Evolutionary conservation across 2,113 vertebrate species (phyloP).

Genomic region (Oreotrochilus melanogaster): DNA sequence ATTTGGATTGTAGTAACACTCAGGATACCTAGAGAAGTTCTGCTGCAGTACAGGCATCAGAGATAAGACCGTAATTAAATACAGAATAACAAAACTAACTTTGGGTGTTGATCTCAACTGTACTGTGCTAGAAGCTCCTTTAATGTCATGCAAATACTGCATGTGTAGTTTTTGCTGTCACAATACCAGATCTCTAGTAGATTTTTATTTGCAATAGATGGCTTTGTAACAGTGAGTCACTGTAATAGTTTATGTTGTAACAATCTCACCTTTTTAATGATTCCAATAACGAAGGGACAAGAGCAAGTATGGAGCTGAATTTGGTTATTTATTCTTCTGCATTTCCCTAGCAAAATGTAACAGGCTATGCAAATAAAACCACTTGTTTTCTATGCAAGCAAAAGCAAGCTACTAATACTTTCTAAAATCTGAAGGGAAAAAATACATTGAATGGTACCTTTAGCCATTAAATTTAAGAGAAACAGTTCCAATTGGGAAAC

Average conservation of each 20-base stretch:
- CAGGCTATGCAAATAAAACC: not conserved
- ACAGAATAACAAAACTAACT: not conserved
- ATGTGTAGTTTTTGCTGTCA: not conserved
- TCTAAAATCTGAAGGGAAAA: not conserved
- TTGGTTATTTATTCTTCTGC: not conserved
- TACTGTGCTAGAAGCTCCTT: not conserved
- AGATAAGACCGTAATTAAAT: not conserved
- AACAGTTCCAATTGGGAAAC: not conserved
- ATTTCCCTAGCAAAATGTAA: not conserved
- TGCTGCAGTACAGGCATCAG: not conserved
- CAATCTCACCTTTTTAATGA: not conserved
- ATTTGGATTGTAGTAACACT: not conserved
- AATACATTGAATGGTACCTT: not conserved
- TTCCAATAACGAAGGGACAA: not conserved
- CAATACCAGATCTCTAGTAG: not conserved
- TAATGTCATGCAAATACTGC: not conserved
- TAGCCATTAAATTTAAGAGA: not conserved
- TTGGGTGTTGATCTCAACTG: not conserved
- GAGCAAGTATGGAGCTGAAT: not conserved
- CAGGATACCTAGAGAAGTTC: not conserved
- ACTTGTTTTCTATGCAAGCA: not conserved
- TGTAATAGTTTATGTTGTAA: not conserved
- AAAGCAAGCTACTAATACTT: not conserved
- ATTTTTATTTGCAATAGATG: not conserved
- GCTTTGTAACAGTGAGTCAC: not conserved